A percentile compares a stretch with the other conserved stretches of the same genome.
These are phyloP conservation scores for Physeter macrocephalus DNA, from an alignment of 2,113 vertebrate genomes.

Conservation along the genomic window DNA sequence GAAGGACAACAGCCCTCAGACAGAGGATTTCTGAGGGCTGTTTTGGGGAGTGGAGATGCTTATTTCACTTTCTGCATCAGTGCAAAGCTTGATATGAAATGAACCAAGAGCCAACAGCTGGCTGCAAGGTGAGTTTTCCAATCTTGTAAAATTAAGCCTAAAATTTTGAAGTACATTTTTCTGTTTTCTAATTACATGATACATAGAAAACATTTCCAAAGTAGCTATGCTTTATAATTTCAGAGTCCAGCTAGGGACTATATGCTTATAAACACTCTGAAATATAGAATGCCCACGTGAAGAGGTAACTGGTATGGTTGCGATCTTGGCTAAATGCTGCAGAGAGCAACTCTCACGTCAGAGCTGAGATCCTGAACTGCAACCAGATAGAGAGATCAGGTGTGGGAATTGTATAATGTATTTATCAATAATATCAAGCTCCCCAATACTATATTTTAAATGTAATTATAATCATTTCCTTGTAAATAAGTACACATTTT, in stretches of 20 bases:
- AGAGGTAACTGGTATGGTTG: not conserved
- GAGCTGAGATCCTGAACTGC: rapidly evolving
- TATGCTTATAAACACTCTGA: not conserved
- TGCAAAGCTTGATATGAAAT: not conserved
- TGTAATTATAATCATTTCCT: not conserved
- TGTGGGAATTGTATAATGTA: rapidly evolving
- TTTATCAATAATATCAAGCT: not conserved
- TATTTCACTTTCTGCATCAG: not conserved
- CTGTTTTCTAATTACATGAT: not conserved
- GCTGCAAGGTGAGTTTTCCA: not conserved
- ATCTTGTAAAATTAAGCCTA: not conserved
- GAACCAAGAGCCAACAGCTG: not conserved
- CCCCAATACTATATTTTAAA: not conserved
- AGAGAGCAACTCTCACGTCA: rapidly evolving
- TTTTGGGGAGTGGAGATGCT: rapidly evolving
- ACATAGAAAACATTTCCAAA: not conserved
- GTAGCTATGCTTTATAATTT: not conserved
- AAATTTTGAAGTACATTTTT: not conserved
- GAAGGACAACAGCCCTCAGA: not conserved
- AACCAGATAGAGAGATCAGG: not conserved
- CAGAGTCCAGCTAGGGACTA: not conserved
- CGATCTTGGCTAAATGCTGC: rapidly evolving
- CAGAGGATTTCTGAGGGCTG: too few relatives aligned
- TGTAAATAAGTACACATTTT: not conserved
- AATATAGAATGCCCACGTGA: not conserved